Conservation (phyloP, 2,797 vertebrate genomes). For the Amblyopsis hoosieri region DNA sequence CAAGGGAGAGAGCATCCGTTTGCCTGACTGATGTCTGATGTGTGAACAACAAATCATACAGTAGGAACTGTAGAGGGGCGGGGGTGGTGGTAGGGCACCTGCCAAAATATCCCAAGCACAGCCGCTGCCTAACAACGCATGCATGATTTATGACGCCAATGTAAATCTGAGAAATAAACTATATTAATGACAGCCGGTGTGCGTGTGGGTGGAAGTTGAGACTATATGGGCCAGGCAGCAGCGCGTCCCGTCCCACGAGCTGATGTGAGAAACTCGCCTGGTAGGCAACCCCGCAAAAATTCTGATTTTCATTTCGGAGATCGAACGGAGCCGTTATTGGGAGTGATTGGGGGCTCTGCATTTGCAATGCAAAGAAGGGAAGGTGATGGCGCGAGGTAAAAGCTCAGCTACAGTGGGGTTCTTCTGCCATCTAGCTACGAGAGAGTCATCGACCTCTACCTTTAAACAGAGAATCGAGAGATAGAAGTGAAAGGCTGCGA, state of each 20-base stretch:
- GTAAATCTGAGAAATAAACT: slow-evolving; percentile 55
- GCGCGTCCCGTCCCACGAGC: slow-evolving; percentile 40
- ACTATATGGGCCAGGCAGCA: slow-evolving; percentile 41
- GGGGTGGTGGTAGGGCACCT: not conserved
- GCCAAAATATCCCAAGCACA: not conserved
- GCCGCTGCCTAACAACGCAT: not conserved
- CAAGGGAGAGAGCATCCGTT: slow-evolving; percentile 16
- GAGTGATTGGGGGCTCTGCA: slow-evolving; percentile 53
- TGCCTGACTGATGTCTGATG: slow-evolving; percentile 6
- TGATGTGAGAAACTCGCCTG: slow-evolving; percentile 61
- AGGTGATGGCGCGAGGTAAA: slow-evolving; percentile 55
- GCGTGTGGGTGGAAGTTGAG: not conserved
- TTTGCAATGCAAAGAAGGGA: slow-evolving; percentile 71
- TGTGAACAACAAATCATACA: slow-evolving; percentile 65
- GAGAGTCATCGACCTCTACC: slow-evolving; percentile 61
- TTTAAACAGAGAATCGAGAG: slow-evolving; percentile 11
- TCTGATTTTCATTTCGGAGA: slow-evolving; percentile 66
- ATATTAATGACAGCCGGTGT: slow-evolving; percentile 43
- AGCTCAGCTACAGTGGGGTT: slow-evolving; percentile 70
- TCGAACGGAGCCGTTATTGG: slow-evolving; percentile 60
- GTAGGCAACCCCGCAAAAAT: slow-evolving; percentile 62
- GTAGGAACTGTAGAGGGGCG: slow-evolving; percentile 50
- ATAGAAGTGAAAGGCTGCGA: not conserved
- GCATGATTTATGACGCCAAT: slow-evolving; percentile 38
- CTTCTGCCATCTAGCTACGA: slow-evolving; percentile 82